A percentile compares a stretch with the other conserved stretches of the same genome.
Evolutionary conservation across 2,888 invertebrate species (phyloP).

Genomic region (Choristoneura rosaceana): DNA sequence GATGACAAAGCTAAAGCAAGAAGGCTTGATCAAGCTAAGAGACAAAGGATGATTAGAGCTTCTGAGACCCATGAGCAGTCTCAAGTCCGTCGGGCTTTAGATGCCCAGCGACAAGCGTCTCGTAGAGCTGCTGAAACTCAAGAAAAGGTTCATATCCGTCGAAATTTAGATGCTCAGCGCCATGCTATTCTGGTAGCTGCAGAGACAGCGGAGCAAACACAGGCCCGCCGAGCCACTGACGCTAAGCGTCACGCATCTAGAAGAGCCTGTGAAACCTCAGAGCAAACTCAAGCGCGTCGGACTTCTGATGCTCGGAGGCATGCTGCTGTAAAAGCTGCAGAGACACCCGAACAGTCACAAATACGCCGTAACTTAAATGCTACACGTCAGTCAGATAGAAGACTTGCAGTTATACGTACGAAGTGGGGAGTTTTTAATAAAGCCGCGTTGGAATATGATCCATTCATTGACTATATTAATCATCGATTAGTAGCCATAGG

Average conservation of each 20-base stretch:
- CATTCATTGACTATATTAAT: not conserved
- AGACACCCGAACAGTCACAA: not conserved
- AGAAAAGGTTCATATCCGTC: not conserved
- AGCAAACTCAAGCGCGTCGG: not conserved
- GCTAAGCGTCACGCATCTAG: not conserved
- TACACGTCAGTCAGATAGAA: not conserved
- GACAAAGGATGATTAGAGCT: not conserved
- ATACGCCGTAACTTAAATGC: too few species aligned
- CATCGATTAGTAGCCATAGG: slow-evolving; percentile 33
- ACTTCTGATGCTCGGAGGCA: not conserved
- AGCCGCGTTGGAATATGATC: not conserved
- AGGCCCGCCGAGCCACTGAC: not conserved
- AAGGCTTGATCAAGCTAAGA: not conserved
- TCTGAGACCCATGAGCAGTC: not conserved
- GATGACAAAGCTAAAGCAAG: not conserved
- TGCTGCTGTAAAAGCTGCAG: not conserved
- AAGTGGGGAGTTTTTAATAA: not conserved
- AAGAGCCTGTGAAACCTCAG: not conserved
- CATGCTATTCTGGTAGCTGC: not conserved
- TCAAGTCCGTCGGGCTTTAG: not conserved
- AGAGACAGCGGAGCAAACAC: not conserved
- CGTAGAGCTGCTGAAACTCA: not conserved
- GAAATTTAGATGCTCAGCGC: not conserved
- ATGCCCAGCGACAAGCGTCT: not conserved
- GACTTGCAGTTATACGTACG: not conserved